phyloP scores from a whole-genome alignment of 1,140 invertebrate genomes.

The Whitmania pigra region DNA sequence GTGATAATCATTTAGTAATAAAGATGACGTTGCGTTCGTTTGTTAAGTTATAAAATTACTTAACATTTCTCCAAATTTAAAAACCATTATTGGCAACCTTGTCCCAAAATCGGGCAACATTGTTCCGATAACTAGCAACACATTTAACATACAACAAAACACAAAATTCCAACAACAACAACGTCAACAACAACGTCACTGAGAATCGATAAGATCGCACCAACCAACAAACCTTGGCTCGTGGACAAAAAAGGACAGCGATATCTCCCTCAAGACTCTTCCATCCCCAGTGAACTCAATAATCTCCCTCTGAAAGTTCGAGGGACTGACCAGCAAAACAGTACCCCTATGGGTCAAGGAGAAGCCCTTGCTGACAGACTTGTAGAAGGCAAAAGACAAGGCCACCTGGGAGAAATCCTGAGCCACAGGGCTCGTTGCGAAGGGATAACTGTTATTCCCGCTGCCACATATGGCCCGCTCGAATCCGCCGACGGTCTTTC shows the following conservation, averaged over 20 bases:
- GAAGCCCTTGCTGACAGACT: slow-evolving; percentile 3
- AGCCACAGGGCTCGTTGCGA: background rate
- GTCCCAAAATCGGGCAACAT: too few species aligned
- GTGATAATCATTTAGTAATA: too few species aligned
- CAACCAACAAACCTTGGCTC: background rate
- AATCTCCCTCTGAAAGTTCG: slow-evolving; percentile 10
- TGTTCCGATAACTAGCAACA: too few species aligned
- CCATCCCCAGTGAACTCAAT: slow-evolving; percentile 3
- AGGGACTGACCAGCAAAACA: slow-evolving; percentile 1
- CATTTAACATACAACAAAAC: too few species aligned
- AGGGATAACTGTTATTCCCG: background rate
- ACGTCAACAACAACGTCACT: too few species aligned
- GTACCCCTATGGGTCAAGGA: slow-evolving; percentile 3
- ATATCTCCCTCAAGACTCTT: slow-evolving; percentile 5
- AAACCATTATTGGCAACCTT: too few species aligned
- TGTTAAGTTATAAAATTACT: too few species aligned
- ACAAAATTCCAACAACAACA: too few species aligned
- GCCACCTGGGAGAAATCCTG: slow-evolving; percentile 1
- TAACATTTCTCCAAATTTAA: too few species aligned
- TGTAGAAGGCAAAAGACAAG: slow-evolving; percentile 12
- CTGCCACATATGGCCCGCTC: background rate
- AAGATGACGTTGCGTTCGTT: too few species aligned
- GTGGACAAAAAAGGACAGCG: background rate
- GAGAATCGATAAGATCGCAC: too few species aligned
- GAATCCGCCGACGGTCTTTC: background rate